Evolutionary conservation across 2,113 vertebrate species (phyloP).

Genomic region (Henicopernis longicauda): DNA sequence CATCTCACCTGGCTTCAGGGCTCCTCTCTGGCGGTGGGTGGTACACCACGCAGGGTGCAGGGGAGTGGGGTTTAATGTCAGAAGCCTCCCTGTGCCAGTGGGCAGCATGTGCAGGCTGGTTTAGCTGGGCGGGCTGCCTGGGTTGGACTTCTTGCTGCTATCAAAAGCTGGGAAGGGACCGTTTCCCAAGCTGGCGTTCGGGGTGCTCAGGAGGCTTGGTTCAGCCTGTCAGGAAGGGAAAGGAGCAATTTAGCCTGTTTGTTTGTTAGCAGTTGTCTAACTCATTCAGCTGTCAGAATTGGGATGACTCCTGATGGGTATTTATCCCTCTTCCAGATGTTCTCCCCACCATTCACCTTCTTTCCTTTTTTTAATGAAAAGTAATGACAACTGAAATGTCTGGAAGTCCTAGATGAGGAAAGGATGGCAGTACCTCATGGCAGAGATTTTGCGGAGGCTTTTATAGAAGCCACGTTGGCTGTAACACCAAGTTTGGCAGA

Average conservation of each 20-base stretch:
- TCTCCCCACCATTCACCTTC: not conserved
- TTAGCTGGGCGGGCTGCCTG: not conserved
- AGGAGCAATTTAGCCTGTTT: not conserved
- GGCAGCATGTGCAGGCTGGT: not conserved
- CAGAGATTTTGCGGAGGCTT: not conserved
- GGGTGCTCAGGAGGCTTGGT: not conserved
- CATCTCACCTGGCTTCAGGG: not conserved
- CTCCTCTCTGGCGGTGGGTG: not conserved
- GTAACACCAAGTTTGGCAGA: not conserved
- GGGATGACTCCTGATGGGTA: not conserved
- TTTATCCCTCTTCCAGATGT: not conserved
- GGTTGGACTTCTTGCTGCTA: not conserved
- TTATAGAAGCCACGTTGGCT: not conserved
- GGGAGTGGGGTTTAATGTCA: not conserved
- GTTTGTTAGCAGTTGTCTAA: not conserved
- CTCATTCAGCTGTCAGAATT: not conserved
- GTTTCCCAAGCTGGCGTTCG: rapidly evolving
- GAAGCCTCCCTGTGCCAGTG: not conserved
- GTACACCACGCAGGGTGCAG: not conserved
- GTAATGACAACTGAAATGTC: not conserved
- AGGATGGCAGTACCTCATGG: not conserved
- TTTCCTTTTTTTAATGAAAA: not conserved
- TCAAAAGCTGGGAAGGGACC: not conserved
- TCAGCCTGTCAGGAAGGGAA: not conserved
- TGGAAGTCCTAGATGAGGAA: not conserved